Conservation (phyloP, 30 jellyfish, hydroid and myxozoan genomes). For the Thelohanellus kitauei region DNA sequence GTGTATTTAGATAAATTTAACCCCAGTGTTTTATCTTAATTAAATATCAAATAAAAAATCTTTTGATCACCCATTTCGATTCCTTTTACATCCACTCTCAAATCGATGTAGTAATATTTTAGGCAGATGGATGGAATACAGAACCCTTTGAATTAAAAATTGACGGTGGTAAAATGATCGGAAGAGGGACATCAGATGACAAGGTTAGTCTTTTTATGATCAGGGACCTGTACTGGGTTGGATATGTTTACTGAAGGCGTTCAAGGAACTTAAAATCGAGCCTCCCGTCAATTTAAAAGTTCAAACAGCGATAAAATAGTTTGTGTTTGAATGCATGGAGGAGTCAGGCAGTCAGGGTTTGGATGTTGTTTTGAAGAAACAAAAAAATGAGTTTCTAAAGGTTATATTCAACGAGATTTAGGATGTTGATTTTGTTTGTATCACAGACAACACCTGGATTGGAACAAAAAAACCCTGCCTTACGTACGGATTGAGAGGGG, state of each 20-base stretch:
- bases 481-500: conserved; percentile 68
- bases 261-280: conserved; percentile 18
- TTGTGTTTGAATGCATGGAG: conserved; percentile 73
- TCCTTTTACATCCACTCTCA: too few species aligned
- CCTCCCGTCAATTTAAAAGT: conserved; percentile 45
- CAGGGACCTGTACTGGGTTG: conserved; percentile 80
- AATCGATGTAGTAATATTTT: too few species aligned
- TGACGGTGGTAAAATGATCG: conserved; percentile 34
- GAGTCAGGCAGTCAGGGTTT: conserved; percentile 73
- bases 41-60: too few species aligned
- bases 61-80: too few species aligned
- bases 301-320: conserved; percentile 6
- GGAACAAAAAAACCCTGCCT: conserved; percentile 76
- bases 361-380: conserved; percentile 15
- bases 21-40: too few species aligned
- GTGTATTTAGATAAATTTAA: too few species aligned
- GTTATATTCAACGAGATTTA: conserved; percentile 7
- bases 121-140: conserved; percentile 75
- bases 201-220: conserved; percentile 6
- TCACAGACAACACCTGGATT: conserved; percentile 64
- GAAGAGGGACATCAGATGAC: conserved; percentile 77
- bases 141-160: conserved; percentile 23
- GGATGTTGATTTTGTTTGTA: conserved; percentile 68
- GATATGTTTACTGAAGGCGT: conserved; percentile 27
- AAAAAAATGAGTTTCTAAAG: conserved; percentile 29